Evolutionary conservation across 2,113 vertebrate genomes (phyloP), one percentile per base, ranked within the genome.

Genomic region (Brachypteracias leptosomus): DNA sequence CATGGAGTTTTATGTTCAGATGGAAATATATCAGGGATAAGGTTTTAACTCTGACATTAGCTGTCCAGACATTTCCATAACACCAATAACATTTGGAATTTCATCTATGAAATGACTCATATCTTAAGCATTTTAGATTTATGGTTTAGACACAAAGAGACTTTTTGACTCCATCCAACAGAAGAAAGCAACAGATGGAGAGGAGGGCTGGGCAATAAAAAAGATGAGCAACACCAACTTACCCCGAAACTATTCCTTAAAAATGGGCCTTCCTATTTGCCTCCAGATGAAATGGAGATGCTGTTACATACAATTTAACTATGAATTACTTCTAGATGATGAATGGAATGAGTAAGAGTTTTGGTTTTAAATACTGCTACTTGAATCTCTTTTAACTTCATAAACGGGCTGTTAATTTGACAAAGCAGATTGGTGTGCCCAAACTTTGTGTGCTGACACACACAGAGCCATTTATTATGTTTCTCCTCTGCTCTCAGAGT

Each of bases 41-140:
- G 87, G 93, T 82, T 97, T 90, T 94, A 81, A 93, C 87, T 88
- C 76, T 95, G 95, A 94, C 85, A 80, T 52, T 85, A 97, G 94
- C 96, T 97, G 97, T 96, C 96, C 93, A 94, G 93, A 87, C 93
- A 91, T 96, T 94, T 95, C 82, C 90, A 36, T 88, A 54, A 86
- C 72, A 92, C 86, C 96, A 94, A 93, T 20, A 87, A 88, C 74
- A 62, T 88, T 75, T 73, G 91, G 96, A 97, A 96, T 95, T 71
- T 72, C 86, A 89, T 91, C 96, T 94, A 72, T 38, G 42, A 94
- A 90, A 93, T 95, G 71, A 80, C 77, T 88, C 87, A 47, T 61
- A 85, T 90, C 87, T 85, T 91, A 65, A 22, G 24, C 78, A 82
- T 74, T 67, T 92, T 44, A 82, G 78, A 92, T 91, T 86, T 81